Evolutionary conservation across 2,888 invertebrate species (phyloP), one percentile per base, ranked within the genome.

Genomic region (Sinodicranocentrus sp.): DNA sequence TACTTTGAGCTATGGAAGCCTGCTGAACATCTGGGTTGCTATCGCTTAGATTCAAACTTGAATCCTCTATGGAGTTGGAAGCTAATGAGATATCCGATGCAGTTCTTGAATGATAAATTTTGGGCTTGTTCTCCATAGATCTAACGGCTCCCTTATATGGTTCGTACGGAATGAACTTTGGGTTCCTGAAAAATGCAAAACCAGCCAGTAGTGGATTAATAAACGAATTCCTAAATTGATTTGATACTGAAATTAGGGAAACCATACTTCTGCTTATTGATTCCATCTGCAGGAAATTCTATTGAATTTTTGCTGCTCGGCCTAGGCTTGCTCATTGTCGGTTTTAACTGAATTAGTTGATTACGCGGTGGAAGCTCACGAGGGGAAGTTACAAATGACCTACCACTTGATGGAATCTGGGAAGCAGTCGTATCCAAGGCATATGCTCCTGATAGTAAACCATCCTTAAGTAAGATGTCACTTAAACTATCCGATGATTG

Each of bases 151-250:
- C 86, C 21, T 79, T 75, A 43, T 89, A 89, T 15, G 89, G 89
- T 63, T 89, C 89, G 75, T 89, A 89, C 19, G 89, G 88, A 25
- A 89, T 82, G 73, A 89, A 89, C 44, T 87, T 87, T 6, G 89
- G 87, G 68, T 88, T 86, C 72, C 89, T 89, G 3, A 33, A 33
- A 33, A 33, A 33, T 10, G 61, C 65, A 21, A 59, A 65, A 70
- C n/a, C n/a, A n/a, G n/a, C n/a, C n/a, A n/a, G n/a, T n/a, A n/a
- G n/a, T n/a, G n/a, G n/a, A n/a, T n/a, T n/a, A n/a, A n/a, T n/a
- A n/a, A n/a, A n/a, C n/a, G n/a, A n/a, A n/a, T n/a, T n/a, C n/a
- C n/a, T n/a, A n/a, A n/a, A n/a, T n/a, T n/a, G n/a, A 39, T 6
- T 39, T 39, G 39, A 8, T 39, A 39, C 13, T 8, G 13, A 39